These are phyloP conservation scores for Ctenopoma kingsleyae DNA, from an alignment of 2,797 vertebrate species.

Conservation along the genomic window DNA sequence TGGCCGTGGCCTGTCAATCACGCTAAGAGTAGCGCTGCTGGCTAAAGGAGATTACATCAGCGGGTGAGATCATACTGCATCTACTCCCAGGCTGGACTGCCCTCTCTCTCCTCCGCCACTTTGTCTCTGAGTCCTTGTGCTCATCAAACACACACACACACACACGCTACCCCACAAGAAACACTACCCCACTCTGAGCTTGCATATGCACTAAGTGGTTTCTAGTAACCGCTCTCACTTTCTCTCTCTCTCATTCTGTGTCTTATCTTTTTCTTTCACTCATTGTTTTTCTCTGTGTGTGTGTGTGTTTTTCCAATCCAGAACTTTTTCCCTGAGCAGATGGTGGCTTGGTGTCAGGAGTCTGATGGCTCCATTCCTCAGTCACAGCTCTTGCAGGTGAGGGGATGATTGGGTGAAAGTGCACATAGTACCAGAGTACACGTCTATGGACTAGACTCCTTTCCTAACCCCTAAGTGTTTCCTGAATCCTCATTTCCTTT, in stretches of 20 bases:
- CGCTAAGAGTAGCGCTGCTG: slow-evolving; percentile 78
- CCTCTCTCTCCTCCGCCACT: slow-evolving; percentile 50
- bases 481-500: slow-evolving; percentile 1
- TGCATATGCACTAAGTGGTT: slow-evolving; percentile 61
- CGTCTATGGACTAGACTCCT: background rate
- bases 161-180: slow-evolving; percentile 29
- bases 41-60: slow-evolving; percentile 85
- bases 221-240: slow-evolving; percentile 38
- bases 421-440: background rate
- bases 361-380: slow-evolving; percentile 93
- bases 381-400: slow-evolving; percentile 95
- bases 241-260: slow-evolving; percentile 6
- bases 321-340: slow-evolving; percentile 99
- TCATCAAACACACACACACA: slow-evolving; percentile 45
- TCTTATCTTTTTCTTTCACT: slow-evolving; percentile 22
- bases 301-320: slow-evolving; percentile 70
- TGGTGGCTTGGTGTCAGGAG: slow-evolving; percentile 97
- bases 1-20: slow-evolving; percentile 80
- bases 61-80: slow-evolving; percentile 85
- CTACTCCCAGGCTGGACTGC: slow-evolving; percentile 69
- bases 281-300: slow-evolving; percentile 28
- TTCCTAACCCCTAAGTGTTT: background rate
- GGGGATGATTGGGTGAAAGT: slow-evolving; percentile 26
- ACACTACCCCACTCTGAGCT: slow-evolving; percentile 48
- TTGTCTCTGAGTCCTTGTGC: slow-evolving; percentile 61